Conservation (phyloP, 2,113 vertebrate genomes). For the Oenanthe melanoleuca region DNA sequence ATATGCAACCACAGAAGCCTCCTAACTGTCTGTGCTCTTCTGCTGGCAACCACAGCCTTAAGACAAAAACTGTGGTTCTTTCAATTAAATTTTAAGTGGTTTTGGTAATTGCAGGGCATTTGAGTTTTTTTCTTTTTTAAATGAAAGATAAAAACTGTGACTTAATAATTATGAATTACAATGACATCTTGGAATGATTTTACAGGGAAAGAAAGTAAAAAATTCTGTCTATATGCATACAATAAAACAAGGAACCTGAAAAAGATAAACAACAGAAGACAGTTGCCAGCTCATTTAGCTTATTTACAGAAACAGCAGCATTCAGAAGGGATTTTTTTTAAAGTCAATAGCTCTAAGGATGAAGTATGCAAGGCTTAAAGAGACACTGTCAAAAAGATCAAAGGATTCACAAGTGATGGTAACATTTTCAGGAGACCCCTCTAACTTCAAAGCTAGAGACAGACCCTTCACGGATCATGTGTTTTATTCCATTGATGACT, state of each 20-base stretch:
- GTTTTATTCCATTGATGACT: slow-evolving; percentile 7
- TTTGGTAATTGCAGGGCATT: not conserved
- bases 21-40: not conserved
- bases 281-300: slow-evolving; percentile 41
- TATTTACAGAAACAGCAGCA: slow-evolving; percentile 44
- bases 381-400: slow-evolving; percentile 41
- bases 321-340: slow-evolving; percentile 25
- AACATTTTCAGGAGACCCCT: slow-evolving; percentile 31
- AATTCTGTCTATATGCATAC: not conserved
- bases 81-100: not conserved
- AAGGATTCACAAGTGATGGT: not conserved
- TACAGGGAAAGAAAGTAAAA: not conserved
- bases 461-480: not conserved
- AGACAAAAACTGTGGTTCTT: not conserved
- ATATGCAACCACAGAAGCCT: slow-evolving; percentile 1
- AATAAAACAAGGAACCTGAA: not conserved
- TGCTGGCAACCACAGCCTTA: not conserved
- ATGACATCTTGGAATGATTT: not conserved
- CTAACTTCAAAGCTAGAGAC: slow-evolving; percentile 27
- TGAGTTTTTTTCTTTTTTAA: not conserved
- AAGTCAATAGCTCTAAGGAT: slow-evolving; percentile 46
- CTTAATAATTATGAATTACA: not conserved
- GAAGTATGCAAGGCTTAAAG: slow-evolving; percentile 39
- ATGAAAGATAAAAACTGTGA: not conserved
- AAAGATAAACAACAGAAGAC: not conserved